Evolutionary conservation across 2,888 invertebrate species (phyloP).

Genomic region (Lottia scabra): DNA sequence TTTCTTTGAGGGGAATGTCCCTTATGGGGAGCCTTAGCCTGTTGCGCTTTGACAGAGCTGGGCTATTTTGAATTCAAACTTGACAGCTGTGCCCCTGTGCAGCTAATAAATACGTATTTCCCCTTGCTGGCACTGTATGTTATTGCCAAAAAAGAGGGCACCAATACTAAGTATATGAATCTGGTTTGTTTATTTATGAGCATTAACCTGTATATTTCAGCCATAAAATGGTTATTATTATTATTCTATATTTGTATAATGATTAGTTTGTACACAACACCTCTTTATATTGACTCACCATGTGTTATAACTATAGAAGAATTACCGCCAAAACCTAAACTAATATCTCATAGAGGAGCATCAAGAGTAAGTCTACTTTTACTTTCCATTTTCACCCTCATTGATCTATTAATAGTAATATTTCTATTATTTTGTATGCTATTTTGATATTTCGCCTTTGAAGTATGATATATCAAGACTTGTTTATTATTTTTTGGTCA

Average conservation of each 20-base stretch:
- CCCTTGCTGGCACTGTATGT: no score
- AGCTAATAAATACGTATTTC: no score
- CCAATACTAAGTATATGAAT: background rate
- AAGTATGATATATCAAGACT: no score
- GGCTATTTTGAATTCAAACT: no score
- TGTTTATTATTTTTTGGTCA: no score
- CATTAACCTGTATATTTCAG: conserved; percentile 29
- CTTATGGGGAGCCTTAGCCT: no score
- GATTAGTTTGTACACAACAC: conserved; percentile 55
- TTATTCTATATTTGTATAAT: conserved; percentile 41
- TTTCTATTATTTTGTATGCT: background rate
- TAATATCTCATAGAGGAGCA: conserved; percentile 58
- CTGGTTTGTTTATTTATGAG: background rate
- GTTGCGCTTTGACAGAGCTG: no score
- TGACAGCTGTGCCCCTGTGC: no score
- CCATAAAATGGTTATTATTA: conserved; percentile 40
- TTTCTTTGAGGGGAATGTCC: no score
- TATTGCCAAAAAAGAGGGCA: no score
- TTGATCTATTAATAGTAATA: background rate
- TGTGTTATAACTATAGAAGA: conserved; percentile 43
- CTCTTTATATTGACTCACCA: conserved; percentile 57
- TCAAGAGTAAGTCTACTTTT: conserved; percentile 46
- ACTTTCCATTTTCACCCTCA: background rate
- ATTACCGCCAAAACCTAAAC: conserved; percentile 54
- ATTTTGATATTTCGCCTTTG: no score